Base-by-base conservation (phyloP, 2,888 invertebrate genomes). In the Ashinkailepas kermadecensis region DNA sequence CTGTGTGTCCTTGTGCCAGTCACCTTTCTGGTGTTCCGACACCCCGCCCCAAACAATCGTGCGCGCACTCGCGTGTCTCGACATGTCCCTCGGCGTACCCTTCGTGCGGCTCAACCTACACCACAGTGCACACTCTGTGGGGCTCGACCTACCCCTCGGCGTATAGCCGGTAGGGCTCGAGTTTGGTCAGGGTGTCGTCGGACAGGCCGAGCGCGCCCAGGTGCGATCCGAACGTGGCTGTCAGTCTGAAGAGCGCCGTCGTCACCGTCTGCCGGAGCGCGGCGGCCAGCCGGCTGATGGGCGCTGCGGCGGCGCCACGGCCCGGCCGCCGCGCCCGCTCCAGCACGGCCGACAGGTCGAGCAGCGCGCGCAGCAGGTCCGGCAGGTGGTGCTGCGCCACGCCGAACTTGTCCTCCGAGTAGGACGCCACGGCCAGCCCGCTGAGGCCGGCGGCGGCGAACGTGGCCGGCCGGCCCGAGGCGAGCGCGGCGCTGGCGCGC, bases 151-250 rank as follows among this genome's bases (percentile, higher is more conserved):
- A 74, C 56, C 74, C 74, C 56, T 74, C 74, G 10, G 74, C 54
- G 56, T 74, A 74, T 6, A 56, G 54, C 1, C 74, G 7, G 74
- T 74, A 74, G 8, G 74, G 74, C 74, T 74, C 74, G 18, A 74
- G 74, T 9, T 21, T 23, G 10, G 74, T 23, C 9, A 56, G 18
- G 21, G 18, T 21, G 9, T 54, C 54, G 13, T 56, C 54, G 6
- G 13, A 4, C 23, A 74, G 56, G 3, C 74, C 56, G 8, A 74
- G 74, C 11, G 23, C 54, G 18, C 56, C 21, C 74, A 74, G 74
- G 74, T 74, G 74, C 18, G 74, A 21, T 18, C 74, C 74, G 56
- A 74, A 74, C 56, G 54, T 54, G 56, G 74, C 74, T 54, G 74
- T 56, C 56, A 74, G 74, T 11, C 74, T 7, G 56, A 74, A 74